These are phyloP conservation scores for Acipenser transmontanus DNA, from an alignment of 2,797 vertebrate genomes.

Conservation along the genomic window DNA sequence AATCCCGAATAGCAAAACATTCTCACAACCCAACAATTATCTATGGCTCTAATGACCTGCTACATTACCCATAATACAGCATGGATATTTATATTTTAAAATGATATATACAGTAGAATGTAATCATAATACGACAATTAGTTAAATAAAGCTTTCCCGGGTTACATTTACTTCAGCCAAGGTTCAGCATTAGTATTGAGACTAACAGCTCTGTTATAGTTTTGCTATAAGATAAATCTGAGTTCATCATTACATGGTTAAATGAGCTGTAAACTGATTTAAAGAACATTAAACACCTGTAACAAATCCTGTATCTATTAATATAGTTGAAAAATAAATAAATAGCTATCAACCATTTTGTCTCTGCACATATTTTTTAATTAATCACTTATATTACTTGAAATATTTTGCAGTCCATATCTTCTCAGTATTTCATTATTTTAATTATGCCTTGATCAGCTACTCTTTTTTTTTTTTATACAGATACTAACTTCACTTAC, in stretches of 20 bases:
- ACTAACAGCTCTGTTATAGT: background rate
- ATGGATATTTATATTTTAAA: slow-evolving; percentile 6
- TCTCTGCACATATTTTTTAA: background rate
- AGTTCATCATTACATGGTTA: slow-evolving; percentile 3
- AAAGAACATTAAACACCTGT: background rate
- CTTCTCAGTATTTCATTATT: too few relatives aligned
- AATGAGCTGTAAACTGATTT: slow-evolving; percentile 11
- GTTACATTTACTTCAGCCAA: background rate
- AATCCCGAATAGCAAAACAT: too few relatives aligned
- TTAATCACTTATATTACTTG: too few relatives aligned
- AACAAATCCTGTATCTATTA: background rate
- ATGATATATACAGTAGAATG: background rate
- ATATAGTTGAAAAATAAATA: background rate
- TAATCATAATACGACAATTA: slow-evolving; percentile 7
- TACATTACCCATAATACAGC: too few relatives aligned
- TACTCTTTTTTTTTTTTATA: too few relatives aligned
- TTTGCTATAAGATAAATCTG: background rate
- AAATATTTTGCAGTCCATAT: too few relatives aligned
- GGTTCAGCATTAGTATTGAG: slow-evolving; percentile 1
- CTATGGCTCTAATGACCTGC: too few relatives aligned
- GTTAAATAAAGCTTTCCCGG: background rate
- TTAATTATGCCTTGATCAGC: too few relatives aligned
- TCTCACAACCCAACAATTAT: too few relatives aligned
- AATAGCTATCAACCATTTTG: background rate
- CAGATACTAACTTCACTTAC: too few relatives aligned